Percentiles rank a stretch among this genome's conserved stretches.
Evolutionary conservation across 1,140 invertebrate species (phyloP).

Genomic region (Papilio glaucus): DNA sequence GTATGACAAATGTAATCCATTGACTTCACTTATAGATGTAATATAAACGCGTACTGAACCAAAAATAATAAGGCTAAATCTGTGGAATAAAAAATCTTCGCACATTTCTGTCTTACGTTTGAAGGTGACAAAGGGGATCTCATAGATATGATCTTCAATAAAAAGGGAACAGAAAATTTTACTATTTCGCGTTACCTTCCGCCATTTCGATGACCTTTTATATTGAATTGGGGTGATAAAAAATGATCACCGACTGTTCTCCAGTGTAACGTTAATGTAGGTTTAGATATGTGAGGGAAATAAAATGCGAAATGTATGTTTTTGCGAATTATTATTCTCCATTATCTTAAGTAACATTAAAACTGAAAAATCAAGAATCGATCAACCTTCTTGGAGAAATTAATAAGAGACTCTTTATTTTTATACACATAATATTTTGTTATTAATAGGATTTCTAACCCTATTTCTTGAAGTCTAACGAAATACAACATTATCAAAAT

Average conservation of each 20-base stretch:
- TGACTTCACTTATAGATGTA: no score
- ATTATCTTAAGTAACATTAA: no score
- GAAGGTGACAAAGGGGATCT: neutral
- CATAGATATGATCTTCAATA: slow-evolving; percentile 15
- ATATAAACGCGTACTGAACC: no score
- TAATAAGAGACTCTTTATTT: no score
- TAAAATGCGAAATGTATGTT: neutral
- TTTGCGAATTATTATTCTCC: no score
- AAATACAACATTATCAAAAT: no score
- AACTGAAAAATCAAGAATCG: no score
- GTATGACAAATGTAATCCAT: no score
- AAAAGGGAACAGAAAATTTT: slow-evolving; percentile 17
- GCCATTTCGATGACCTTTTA: slow-evolving; percentile 9
- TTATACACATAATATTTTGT: no score
- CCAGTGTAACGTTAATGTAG: neutral
- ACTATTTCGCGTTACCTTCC: neutral
- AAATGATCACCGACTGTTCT: slow-evolving; percentile 7
- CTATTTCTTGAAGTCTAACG: no score
- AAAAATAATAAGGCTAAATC: neutral
- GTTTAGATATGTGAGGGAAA: neutral
- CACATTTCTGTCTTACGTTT: neutral
- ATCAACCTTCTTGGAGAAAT: no score
- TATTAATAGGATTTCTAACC: no score
- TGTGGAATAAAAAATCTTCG: neutral
- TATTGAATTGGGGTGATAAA: slow-evolving; percentile 7